Evolutionary conservation across 2,113 vertebrate genomes (phyloP).

Genomic region (Hirundichthys speculiger): DNA sequence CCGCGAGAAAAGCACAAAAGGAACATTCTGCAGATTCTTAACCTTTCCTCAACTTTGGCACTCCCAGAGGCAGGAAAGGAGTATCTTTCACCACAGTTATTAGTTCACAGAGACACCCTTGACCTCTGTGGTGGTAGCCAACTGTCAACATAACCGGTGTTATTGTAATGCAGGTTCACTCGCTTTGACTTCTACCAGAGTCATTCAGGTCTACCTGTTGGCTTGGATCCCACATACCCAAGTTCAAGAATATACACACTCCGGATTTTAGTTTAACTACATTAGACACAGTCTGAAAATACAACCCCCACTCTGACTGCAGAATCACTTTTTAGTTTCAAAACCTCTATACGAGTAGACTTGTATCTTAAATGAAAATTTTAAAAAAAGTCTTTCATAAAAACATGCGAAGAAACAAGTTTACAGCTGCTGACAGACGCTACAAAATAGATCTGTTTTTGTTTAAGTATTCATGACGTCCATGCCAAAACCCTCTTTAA

Average conservation of each 20-base stretch:
- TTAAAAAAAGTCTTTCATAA: neutral
- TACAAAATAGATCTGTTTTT: neutral
- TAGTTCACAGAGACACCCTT: constrained; percentile 78
- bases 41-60: constrained; percentile 80
- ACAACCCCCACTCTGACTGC: neutral
- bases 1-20: constrained; percentile 76
- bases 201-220: constrained; percentile 37
- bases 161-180: constrained; percentile 72
- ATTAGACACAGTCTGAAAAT: neutral
- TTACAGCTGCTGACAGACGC: neutral
- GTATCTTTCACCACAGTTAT: constrained; percentile 81
- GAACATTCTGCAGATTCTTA: constrained; percentile 81
- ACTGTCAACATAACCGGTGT: constrained; percentile 75
- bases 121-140: constrained; percentile 76
- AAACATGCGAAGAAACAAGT: neutral
- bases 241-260: neutral
- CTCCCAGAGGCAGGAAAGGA: constrained; percentile 77
- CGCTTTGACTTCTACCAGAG: constrained; percentile 56
- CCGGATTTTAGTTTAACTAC: constrained; percentile 28
- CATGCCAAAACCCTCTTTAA: neutral
- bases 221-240: constrained; percentile 13
- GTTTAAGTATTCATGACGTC: neutral
- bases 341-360: neutral
- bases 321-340: neutral
- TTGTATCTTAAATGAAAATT: neutral